Evolutionary conservation across 2,113 vertebrate species (phyloP).

Genomic region (Malurus elegans): DNA sequence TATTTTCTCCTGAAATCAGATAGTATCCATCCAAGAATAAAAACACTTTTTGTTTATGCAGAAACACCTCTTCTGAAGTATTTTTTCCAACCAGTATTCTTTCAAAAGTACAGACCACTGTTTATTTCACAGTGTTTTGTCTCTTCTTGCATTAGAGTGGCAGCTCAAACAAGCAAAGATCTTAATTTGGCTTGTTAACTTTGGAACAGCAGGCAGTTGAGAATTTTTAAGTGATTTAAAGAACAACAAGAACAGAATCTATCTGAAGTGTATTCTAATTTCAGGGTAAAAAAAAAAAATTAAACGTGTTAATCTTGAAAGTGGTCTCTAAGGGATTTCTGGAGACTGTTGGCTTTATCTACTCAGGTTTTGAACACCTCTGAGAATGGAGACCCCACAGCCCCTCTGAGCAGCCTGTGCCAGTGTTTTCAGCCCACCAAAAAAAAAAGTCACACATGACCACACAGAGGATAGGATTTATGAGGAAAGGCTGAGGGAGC

Average conservation of each 20-base stretch:
- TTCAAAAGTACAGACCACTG: not conserved
- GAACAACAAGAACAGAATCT: not conserved
- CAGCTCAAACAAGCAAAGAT: constrained; percentile 15
- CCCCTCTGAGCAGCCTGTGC: not conserved
- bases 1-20: constrained; percentile 9
- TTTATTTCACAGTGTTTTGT: not conserved
- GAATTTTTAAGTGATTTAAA: constrained; percentile 11
- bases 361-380: not conserved
- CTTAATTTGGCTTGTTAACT: constrained; percentile 39
- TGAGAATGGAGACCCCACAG: not conserved
- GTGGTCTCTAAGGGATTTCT: not conserved
- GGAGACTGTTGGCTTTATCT: not conserved
- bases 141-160: not conserved
- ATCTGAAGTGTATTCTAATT: not conserved
- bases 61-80: not conserved
- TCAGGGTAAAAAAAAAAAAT: not conserved
- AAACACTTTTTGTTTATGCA: not conserved
- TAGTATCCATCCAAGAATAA: not conserved
- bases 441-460: not conserved
- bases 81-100: not conserved
- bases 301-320: not conserved
- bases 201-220: not conserved
- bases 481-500: not conserved
- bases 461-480: not conserved
- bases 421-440: not conserved